Base-by-base conservation (phyloP, 2,888 invertebrate genomes). In the Helicoverpa assulta region DNA sequence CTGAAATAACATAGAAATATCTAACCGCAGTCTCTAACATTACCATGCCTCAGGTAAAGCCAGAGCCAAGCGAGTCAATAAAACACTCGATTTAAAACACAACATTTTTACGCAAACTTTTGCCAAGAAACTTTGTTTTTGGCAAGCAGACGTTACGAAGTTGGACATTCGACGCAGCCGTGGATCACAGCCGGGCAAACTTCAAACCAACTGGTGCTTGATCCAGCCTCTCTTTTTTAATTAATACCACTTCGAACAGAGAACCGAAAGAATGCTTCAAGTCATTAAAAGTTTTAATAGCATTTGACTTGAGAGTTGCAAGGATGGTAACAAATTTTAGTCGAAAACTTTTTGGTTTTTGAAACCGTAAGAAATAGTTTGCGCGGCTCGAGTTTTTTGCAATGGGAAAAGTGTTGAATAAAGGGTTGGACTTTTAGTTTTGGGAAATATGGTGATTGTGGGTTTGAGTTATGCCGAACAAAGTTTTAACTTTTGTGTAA, bases 261-360 rank as follows among this genome's bases (percentile, higher is more conserved):
- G 90, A 87, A 88, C 91, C 88, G 88, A 93, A 94, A 95, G 95
- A 94, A 95, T 95, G 93, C 95, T 93, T 87, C 92, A 93, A 94
- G 94, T 94, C 94, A 94, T 95, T 95, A 94, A 94, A 95, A 95
- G 86, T 95, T 95, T 95, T 95, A 95, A 95, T 95, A 94, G 95
- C 94, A 89, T 94, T 93, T 93, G 94, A 93, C 92, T 93, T 91
- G 85, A n/a, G 87, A 82, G 64, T 77, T 88, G 90, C 89, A 86
- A 88, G 90, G 89, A 90, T 88, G 89, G 93, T 88, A 91, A 92
- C 93, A 93, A 91, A 93, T 92, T 94, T 92, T 87, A 89, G 91
- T 84, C 90, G 88, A 89, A 86, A 88, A 89, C 88, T 91, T 92
- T 90, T 78, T 66, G 76, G 89, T 91, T 91, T 85, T 83, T 86